These are phyloP conservation scores for Archivesica marissinica DNA, from an alignment of 1,140 invertebrate species.

Conservation along the genomic window DNA sequence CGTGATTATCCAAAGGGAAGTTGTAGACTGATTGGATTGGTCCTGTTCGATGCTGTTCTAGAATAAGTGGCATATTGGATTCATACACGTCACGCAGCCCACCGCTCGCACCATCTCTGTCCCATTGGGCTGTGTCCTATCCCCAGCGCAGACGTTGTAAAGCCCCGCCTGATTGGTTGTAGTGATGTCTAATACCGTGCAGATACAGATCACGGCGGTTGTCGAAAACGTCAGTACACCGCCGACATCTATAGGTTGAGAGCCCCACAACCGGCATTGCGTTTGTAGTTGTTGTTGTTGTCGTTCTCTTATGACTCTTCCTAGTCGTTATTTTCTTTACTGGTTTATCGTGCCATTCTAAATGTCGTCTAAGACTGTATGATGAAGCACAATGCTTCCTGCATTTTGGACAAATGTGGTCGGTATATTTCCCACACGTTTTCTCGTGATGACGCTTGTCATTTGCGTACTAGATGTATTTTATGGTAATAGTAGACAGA, in stretches of 20 bases:
- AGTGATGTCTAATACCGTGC: background rate
- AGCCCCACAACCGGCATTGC: background rate
- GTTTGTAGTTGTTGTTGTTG: background rate
- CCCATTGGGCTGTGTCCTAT: background rate
- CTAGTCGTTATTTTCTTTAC: background rate
- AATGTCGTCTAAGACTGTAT: background rate
- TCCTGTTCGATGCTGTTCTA: background rate
- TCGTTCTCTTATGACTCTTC: background rate
- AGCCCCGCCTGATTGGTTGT: background rate
- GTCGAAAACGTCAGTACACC: background rate
- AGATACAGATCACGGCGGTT: background rate
- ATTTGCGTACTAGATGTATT: too few species aligned
- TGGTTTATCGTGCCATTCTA: background rate
- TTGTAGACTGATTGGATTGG: constrained; percentile 3
- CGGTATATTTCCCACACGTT: too few species aligned
- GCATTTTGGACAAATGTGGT: background rate
- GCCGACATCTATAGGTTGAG: constrained; percentile 1
- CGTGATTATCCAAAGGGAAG: background rate
- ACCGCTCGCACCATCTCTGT: too few species aligned
- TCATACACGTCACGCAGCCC: background rate
- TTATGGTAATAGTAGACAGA: too few species aligned
- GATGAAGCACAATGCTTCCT: background rate
- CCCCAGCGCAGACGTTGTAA: background rate
- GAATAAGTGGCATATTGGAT: background rate
- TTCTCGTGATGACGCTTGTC: too few species aligned